Base-by-base conservation (phyloP, 2,113 vertebrate species). In the Alexandromys fortis region DNA sequence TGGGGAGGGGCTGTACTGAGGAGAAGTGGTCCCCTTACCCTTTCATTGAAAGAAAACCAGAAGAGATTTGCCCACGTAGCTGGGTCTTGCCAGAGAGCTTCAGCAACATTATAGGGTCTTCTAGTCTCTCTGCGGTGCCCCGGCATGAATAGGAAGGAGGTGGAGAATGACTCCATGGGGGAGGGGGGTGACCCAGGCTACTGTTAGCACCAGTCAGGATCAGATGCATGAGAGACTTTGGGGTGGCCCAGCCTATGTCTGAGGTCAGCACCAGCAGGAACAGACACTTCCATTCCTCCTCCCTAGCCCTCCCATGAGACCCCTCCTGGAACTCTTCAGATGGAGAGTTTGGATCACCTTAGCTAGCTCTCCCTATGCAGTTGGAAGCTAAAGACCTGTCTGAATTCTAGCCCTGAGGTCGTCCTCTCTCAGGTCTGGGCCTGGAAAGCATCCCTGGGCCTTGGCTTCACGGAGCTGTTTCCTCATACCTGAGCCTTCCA, bases 401-500 rank as follows among this genome's bases (percentile, higher is more conserved):
- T 42, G 77, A 72, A 89, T 24, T 33, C 22, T 24, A 76, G 76
- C 86, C 68, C 86, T 11, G n/a, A 33, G 47, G 75, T 68, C 52
- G 70, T 70, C 35, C 17, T 47, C 42, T 70, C 49, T 17, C n/a
- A 0, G 76, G 47, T 89, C 49, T 9, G 47, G 82, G 42, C 85
- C 81, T 33, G 55, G 58, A 42, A 92, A 82, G 77, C 72, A 11
- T 21, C 67, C 30, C 55, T 19, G 89, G 3, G 3, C 10, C 38
- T 73, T 21, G 58, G 47, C 70, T 38, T 49, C 78, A 2, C 68
- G 1, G 75, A 0, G 17, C 87, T 11, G 93, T 47, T 98, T 98
- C 97, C 97, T 97, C 97, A 98, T 98, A 97, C 95, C 97, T 97
- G 94, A 93, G 97, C 91, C 1, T 0, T 85, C 88, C 47, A 5